Evolutionary conservation across 1,140 invertebrate species (phyloP).

Genomic region (Diprion similis): DNA sequence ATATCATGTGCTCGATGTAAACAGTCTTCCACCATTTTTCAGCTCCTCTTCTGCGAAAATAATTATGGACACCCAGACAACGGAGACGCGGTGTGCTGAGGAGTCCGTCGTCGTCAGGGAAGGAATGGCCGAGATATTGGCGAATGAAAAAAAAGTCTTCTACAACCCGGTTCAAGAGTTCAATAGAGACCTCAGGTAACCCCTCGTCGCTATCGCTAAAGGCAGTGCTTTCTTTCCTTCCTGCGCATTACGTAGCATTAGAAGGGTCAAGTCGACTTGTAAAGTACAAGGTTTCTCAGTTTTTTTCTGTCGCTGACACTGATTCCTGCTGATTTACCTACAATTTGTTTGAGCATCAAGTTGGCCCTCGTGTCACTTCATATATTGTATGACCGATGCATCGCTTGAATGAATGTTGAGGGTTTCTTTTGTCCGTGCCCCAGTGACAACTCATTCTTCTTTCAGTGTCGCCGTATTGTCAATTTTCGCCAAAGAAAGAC

Average conservation of each 20-base stretch:
- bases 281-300: slow-evolving; percentile 38
- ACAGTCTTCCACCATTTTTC: too few relatives aligned
- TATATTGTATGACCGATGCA: too few relatives aligned
- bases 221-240: not conserved
- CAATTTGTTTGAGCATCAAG: slow-evolving; percentile 53
- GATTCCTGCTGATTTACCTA: slow-evolving; percentile 47
- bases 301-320: slow-evolving; percentile 62
- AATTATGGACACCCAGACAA: not conserved
- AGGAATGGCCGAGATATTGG: slow-evolving; percentile 76
- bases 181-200: slow-evolving; percentile 91
- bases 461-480: slow-evolving; percentile 58
- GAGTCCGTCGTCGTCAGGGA: slow-evolving; percentile 63
- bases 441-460: slow-evolving; percentile 22
- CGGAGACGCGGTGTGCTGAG: not conserved
- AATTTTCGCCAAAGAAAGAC: slow-evolving; percentile 50
- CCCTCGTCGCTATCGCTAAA: slow-evolving; percentile 21
- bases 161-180: slow-evolving; percentile 99
- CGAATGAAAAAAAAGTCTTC: slow-evolving; percentile 81
- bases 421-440: too few relatives aligned
- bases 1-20: too few relatives aligned
- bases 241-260: too few relatives aligned
- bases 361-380: too few relatives aligned
- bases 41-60: too few relatives aligned
- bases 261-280: too few relatives aligned
- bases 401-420: too few relatives aligned